Evolutionary conservation across 2,113 vertebrate species (phyloP).

Genomic region (Lepidiolamprologus cunningtoni): DNA sequence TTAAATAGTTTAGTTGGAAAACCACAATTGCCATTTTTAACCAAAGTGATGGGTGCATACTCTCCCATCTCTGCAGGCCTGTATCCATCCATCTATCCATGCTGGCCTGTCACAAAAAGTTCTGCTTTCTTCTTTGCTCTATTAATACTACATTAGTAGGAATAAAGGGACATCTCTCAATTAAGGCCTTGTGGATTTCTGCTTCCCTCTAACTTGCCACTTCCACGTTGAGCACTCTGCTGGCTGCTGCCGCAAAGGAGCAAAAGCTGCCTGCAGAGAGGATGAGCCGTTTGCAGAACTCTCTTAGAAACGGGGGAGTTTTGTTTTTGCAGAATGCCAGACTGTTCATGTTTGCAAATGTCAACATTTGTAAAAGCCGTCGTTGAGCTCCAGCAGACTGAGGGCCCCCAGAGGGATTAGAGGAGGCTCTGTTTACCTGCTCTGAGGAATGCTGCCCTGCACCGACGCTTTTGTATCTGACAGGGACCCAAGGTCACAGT

Average conservation of each 20-base stretch:
- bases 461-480: conserved; percentile 66
- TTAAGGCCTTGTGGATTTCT: neutral
- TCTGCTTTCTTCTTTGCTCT: neutral
- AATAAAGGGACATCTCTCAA: neutral
- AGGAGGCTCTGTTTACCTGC: conserved; percentile 70
- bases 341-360: conserved; percentile 66
- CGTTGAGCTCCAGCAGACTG: conserved; percentile 58
- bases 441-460: conserved; percentile 69
- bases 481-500: conserved; percentile 69
- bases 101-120: neutral
- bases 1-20: neutral
- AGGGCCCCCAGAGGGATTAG: conserved; percentile 69
- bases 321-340: conserved; percentile 63
- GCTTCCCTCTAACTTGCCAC: neutral
- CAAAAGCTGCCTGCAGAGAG: neutral
- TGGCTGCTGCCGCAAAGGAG: neutral
- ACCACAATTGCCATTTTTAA: neutral
- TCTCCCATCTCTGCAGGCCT: neutral
- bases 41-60: neutral
- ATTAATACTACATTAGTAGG: neutral
- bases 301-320: conserved; percentile 23
- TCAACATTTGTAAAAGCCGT: conserved; percentile 69
- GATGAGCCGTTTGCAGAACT: conserved; percentile 4
- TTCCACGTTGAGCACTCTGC: neutral
- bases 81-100: neutral